Evolutionary conservation across 2,113 vertebrate species (phyloP).

Genomic region (Morone chrysops): DNA sequence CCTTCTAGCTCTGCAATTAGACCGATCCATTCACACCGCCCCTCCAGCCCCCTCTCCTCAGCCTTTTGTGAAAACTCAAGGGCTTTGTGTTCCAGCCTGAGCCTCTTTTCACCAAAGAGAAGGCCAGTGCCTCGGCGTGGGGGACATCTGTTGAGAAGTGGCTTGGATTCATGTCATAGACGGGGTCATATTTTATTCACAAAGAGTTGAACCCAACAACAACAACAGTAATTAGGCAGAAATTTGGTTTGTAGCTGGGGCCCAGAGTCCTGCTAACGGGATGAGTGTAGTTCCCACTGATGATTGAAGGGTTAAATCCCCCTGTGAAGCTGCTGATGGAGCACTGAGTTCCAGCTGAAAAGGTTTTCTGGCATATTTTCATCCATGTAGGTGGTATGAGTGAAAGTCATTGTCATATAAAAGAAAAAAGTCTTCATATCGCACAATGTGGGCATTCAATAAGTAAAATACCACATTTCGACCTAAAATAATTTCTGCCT

Average conservation of each 20-base stretch:
- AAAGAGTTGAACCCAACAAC: slow-evolving; percentile 62
- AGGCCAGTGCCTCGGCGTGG: slow-evolving; percentile 55
- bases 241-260: slow-evolving; percentile 45
- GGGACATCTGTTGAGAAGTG: slow-evolving; percentile 78
- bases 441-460: no score
- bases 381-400: slow-evolving; percentile 2
- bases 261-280: slow-evolving; percentile 24
- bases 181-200: slow-evolving; percentile 67
- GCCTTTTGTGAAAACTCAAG: slow-evolving; percentile 64
- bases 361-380: not conserved
- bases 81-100: slow-evolving; percentile 72
- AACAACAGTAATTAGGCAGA: slow-evolving; percentile 67
- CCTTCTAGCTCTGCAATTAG: slow-evolving; percentile 73
- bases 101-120: slow-evolving; percentile 67
- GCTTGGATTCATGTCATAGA: slow-evolving; percentile 67
- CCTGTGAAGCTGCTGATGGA: not conserved
- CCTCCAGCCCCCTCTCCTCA: slow-evolving; percentile 50
- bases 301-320: not conserved
- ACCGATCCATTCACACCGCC: slow-evolving; percentile 64
- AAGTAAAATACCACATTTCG: no score
- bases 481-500: no score
- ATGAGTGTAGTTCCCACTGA: slow-evolving; percentile 10
- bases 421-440: not conserved
- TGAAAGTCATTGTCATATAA: not conserved
- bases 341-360: not conserved